Evolutionary conservation across 1,140 invertebrate genomes (phyloP).

Genomic region (Papilio xuthus): DNA sequence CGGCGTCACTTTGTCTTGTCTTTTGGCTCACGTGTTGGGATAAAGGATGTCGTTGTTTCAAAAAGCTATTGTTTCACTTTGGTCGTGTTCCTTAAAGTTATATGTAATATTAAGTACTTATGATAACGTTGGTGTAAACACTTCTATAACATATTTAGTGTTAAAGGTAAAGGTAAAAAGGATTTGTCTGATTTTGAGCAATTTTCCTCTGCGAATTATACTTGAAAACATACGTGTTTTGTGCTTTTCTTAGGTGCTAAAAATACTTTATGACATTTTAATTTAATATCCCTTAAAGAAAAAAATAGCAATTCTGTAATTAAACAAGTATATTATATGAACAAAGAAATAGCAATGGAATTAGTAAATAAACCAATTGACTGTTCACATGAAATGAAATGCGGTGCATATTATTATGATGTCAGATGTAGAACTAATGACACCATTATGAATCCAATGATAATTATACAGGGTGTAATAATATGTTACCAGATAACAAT

Average conservation of each 20-base stretch:
- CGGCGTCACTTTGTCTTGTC: background rate
- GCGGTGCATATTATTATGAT: background rate
- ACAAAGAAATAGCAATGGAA: background rate
- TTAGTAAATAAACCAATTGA: background rate
- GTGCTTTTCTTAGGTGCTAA: too few relatives aligned
- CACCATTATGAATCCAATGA: background rate
- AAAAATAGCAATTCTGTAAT: background rate
- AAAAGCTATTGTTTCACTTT: background rate
- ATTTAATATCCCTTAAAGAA: background rate
- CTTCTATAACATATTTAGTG: too few relatives aligned
- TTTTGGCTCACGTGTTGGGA: background rate
- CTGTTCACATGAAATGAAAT: constrained; percentile 7
- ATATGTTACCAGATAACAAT: background rate
- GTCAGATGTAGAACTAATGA: background rate
- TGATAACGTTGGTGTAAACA: background rate
- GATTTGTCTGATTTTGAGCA: too few relatives aligned
- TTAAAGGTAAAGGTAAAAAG: too few relatives aligned
- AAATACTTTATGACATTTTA: background rate
- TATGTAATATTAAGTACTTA: background rate
- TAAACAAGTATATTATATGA: background rate
- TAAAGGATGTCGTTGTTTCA: constrained; percentile 8
- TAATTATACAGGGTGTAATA: constrained; percentile 6
- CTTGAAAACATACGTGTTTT: too few relatives aligned
- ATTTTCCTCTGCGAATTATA: too few relatives aligned
- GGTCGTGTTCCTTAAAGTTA: background rate